These are phyloP conservation scores for Eulimnadia texana DNA, from an alignment of 1,140 invertebrate genomes.

Conservation along the genomic window DNA sequence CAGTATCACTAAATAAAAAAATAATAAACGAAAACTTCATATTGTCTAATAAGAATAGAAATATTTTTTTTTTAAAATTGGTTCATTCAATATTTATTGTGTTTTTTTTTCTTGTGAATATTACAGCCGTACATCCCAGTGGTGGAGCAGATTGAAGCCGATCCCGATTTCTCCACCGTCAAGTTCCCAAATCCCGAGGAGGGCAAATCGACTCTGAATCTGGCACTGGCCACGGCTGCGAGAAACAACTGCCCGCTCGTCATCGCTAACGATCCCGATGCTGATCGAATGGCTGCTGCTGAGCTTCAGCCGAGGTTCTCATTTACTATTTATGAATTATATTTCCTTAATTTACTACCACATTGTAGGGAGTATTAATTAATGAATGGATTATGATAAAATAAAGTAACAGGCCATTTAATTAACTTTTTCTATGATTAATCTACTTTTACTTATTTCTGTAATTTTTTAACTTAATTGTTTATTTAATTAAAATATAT, in stretches of 20 bases:
- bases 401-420: neutral
- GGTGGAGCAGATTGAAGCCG: constrained; percentile 64
- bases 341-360: constrained; percentile 17
- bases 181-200: constrained; percentile 98
- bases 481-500: too few species aligned
- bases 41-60: too few species aligned
- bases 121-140: constrained; percentile 58
- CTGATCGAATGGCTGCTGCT: constrained; percentile 86
- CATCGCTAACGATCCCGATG: constrained; percentile 96
- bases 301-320: constrained; percentile 41
- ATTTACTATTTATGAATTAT: constrained; percentile 35
- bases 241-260: constrained; percentile 53
- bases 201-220: constrained; percentile 68
- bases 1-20: too few species aligned
- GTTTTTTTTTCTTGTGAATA: neutral
- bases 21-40: too few species aligned
- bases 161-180: constrained; percentile 95
- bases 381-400: neutral
- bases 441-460: too few species aligned
- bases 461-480: too few species aligned
- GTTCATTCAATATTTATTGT: constrained; percentile 19
- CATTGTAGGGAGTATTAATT: neutral
- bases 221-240: constrained; percentile 74
- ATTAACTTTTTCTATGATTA: neutral
- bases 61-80: too few species aligned